These are phyloP conservation scores for Oedothorax gibbosus DNA, from an alignment of 1,140 invertebrate genomes.

Conservation along the genomic window DNA sequence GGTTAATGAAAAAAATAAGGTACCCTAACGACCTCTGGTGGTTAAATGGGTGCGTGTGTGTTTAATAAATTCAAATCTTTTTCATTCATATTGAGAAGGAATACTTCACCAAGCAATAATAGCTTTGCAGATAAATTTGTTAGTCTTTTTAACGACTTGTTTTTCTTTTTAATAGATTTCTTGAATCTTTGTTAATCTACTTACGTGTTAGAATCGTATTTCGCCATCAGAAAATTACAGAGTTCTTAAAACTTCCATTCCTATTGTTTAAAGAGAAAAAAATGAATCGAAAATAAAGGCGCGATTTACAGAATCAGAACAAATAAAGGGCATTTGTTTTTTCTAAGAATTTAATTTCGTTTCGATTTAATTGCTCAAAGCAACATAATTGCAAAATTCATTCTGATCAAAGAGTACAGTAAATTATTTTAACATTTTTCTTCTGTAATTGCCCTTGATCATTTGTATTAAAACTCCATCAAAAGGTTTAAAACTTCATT, in stretches of 20 bases:
- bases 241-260: conserved; percentile 29
- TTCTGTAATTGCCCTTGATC: no score
- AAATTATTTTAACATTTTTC: no score
- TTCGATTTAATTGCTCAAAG: no score
- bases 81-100: conserved; percentile 47
- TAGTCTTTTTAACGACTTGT: conserved; percentile 14
- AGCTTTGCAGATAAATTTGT: not conserved
- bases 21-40: conserved; percentile 38
- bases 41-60: conserved; percentile 35
- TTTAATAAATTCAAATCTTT: conserved; percentile 46
- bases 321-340: conserved; percentile 2
- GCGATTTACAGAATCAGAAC: conserved; percentile 26
- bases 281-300: conserved; percentile 43
- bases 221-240: not conserved
- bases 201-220: not conserved
- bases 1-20: no score
- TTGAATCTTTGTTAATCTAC: conserved; percentile 26
- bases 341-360: no score
- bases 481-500: no score
- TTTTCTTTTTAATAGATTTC: conserved; percentile 38
- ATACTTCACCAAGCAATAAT: conserved; percentile 42
- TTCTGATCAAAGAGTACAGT: no score
- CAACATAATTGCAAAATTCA: no score
- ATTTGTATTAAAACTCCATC: no score
- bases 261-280: conserved; percentile 35